phyloP scores from a whole-genome alignment of 2,888 invertebrate species.

The Margaritifera margaritifera region DNA sequence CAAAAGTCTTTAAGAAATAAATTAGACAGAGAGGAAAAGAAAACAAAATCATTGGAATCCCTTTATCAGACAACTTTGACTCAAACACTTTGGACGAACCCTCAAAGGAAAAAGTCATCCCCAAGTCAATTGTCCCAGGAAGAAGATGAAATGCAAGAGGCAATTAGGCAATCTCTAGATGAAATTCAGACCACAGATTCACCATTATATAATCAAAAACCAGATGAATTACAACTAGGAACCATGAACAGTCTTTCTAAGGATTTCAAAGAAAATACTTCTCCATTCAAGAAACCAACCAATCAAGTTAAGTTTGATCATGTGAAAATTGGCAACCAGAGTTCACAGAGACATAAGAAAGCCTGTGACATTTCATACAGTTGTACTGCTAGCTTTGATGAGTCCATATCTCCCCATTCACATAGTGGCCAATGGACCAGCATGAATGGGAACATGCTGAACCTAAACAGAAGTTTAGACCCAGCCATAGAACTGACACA shows the following conservation, averaged over 20 bases:
- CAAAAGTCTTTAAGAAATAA: too few relatives aligned
- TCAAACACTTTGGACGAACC: conserved; percentile 38
- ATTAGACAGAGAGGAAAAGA: too few relatives aligned
- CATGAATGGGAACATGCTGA: background rate
- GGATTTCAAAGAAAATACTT: conserved; percentile 19
- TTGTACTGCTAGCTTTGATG: background rate
- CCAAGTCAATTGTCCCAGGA: conserved; percentile 10
- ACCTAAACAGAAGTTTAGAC: conserved; percentile 47
- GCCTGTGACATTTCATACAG: background rate
- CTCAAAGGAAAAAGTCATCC: background rate
- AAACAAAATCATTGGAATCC: conserved; percentile 7
- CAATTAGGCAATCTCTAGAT: conserved; percentile 1
- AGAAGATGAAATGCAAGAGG: conserved; percentile 28
- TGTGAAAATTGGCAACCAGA: background rate
- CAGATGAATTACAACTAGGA: too few relatives aligned
- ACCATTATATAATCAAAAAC: too few relatives aligned
- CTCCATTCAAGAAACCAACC: conserved; percentile 24
- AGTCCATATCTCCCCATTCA: background rate
- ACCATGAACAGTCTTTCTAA: too few relatives aligned
- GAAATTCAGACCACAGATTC: too few relatives aligned
- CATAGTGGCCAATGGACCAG: too few relatives aligned
- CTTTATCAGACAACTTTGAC: conserved; percentile 46
- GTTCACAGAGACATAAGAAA: background rate
- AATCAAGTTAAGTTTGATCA: conserved; percentile 12
- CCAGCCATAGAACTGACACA: conserved; percentile 37